Conservation (phyloP, 2,113 vertebrate genomes). For the mouse (Mus musculus) region DNA sequence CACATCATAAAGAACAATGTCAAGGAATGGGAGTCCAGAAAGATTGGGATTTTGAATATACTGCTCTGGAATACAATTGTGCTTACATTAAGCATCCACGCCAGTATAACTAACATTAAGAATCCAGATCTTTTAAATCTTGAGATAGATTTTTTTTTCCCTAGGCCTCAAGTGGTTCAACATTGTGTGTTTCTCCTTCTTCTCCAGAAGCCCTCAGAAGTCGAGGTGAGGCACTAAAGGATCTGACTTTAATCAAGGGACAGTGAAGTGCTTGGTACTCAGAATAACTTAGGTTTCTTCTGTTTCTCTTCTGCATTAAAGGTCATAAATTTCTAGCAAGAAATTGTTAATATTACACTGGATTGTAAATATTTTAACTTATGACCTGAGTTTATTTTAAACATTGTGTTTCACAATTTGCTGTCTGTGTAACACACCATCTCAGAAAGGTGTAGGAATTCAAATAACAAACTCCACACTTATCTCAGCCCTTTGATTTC, state of each 20-base stretch:
- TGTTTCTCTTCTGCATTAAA: constrained; percentile 23
- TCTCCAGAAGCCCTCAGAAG: not conserved
- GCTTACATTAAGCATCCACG: not conserved
- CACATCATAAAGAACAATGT: not conserved
- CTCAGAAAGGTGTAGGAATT: constrained; percentile 25
- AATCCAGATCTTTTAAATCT: not conserved
- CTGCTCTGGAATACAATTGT: not conserved
- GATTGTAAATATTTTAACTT: constrained; percentile 36
- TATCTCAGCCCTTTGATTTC: constrained; percentile 61
- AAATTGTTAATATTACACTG: constrained; percentile 27
- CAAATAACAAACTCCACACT: constrained; percentile 62
- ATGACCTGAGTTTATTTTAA: constrained; percentile 54
- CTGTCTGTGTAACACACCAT: not conserved
- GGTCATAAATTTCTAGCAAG: constrained; percentile 11
- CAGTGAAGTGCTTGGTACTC: not conserved
- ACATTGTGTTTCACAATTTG: constrained; percentile 39
- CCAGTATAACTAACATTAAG: not conserved
- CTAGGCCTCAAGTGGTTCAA: not conserved
- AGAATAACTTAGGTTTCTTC: constrained; percentile 3
- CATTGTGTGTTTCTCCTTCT: not conserved
- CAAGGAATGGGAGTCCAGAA: not conserved
- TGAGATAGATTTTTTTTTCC: not conserved
- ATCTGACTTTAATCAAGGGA: not conserved
- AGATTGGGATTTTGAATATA: not conserved
- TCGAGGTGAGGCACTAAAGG: not conserved